Base-by-base conservation (phyloP, 2,888 invertebrate genomes). In the Drosophila lutescens region DNA sequence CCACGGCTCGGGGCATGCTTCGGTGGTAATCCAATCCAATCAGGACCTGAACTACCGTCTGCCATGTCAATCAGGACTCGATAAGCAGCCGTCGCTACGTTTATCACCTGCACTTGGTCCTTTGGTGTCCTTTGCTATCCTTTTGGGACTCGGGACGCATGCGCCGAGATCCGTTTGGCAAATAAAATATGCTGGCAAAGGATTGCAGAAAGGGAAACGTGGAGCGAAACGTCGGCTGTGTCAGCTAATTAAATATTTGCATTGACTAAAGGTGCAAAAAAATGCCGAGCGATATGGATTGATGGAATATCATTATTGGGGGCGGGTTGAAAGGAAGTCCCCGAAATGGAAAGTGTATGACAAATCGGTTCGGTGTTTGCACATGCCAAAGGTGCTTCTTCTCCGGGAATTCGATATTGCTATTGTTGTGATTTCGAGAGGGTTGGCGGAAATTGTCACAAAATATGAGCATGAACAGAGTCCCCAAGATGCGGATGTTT, bases 221-320 rank as follows among this genome's bases (percentile, higher is more conserved):
- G 74, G 51, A 62, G 44, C 44, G 74, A 51, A 62, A 44, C 44
- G 36, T 41, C 59, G 50, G 53, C 51, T 46, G 46, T 41, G 61
- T 70, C 88, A 87, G 88, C 85, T 85, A 83, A 87, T 85, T 76
- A 83, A 85, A 85, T 83, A 87, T 85, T 85, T 85, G 75, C 79
- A n/a, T 68, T 75, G 59, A 50, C 32, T 38, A 85, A 85, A 85
- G 87, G 85, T 85, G 85, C 83, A 85, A 84, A 79, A 30, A 30
- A 30, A 66, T 62, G 49, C 53, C 7, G 13, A 53, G 47, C 60
- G 79, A 79, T 83, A 79, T 58, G 66, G 53, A 72, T 77, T 80
- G 59, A 80, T 83, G 77, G 60, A 70, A 72, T 63, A 72, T 76
- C 74, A 73, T 43, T 57, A 40, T 32, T 40, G 54, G 72, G 84